These are phyloP conservation scores for Drosophila fuyamai DNA, from an alignment of 1,140 invertebrate genomes.

Conservation along the genomic window DNA sequence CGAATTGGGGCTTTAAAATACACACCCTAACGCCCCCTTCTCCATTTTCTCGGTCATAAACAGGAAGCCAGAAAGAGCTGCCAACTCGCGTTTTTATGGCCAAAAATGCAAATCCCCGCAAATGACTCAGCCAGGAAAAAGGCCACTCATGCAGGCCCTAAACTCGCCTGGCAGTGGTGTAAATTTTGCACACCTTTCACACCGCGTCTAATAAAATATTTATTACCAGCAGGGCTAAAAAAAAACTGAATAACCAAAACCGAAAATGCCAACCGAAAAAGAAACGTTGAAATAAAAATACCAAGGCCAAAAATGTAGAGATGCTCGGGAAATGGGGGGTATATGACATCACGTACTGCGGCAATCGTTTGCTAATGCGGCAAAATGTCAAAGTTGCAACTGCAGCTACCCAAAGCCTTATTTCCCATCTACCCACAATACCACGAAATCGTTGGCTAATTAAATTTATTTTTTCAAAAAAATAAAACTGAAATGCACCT, in stretches of 20 bases:
- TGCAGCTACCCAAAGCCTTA: constrained; percentile 14
- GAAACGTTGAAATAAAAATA: constrained; percentile 20
- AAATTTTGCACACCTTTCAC: constrained; percentile 63
- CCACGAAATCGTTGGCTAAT: constrained; percentile 68
- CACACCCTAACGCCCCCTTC: not conserved
- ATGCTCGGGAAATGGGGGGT: not conserved
- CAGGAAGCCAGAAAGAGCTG: constrained; percentile 31
- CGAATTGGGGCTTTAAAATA: constrained; percentile 28
- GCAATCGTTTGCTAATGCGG: constrained; percentile 58
- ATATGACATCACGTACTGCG: constrained; percentile 59
- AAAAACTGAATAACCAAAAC: constrained; percentile 27
- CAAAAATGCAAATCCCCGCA: constrained; percentile 59
- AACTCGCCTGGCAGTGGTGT: constrained; percentile 40
- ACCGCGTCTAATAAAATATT: constrained; percentile 72
- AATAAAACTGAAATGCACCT: constrained; percentile 34
- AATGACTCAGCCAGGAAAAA: constrained; percentile 44
- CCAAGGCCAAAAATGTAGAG: constrained; percentile 13
- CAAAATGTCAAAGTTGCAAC: constrained; percentile 70
- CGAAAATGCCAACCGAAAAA: constrained; percentile 18
- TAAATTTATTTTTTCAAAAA: constrained; percentile 68
- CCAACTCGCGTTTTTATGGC: constrained; percentile 56
- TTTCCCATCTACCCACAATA: constrained; percentile 1
- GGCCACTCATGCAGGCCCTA: constrained; percentile 29
- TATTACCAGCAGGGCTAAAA: constrained; percentile 47
- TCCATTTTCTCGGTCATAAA: constrained; percentile 9